Percentiles rank a stretch among this genome's conserved stretches.
Conservation (phyloP, 2,888 invertebrate species). For the Drosophila austrosaltans region DNA sequence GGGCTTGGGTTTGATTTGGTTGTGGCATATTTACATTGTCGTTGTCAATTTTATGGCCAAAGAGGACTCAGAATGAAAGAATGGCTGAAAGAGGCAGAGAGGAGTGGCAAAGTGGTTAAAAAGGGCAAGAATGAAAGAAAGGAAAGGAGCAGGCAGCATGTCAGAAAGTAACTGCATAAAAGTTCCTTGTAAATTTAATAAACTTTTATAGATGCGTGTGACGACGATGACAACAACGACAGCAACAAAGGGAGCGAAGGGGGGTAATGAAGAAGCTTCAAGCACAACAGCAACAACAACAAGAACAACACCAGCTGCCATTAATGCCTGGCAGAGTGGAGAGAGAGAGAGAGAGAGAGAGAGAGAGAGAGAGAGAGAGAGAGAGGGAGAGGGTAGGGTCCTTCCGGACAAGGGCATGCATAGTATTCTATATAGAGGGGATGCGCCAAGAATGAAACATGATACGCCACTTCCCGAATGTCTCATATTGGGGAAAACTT, state of each 20-base stretch:
- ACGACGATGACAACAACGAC: conserved; percentile 23
- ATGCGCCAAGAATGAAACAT: neutral
- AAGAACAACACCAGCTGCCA: conserved; percentile 51
- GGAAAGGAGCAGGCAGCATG: conserved; percentile 50
- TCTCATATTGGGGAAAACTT: neutral
- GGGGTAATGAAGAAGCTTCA: neutral
- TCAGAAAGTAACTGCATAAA: conserved; percentile 78
- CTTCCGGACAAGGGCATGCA: neutral
- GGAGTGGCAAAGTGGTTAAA: conserved; percentile 14
- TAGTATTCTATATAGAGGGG: neutral
- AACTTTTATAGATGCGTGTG: conserved; percentile 70
- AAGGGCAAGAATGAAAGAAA: conserved; percentile 38
- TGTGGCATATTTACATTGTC: conserved; percentile 71
- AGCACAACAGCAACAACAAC: neutral
- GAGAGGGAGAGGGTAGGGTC: neutral
- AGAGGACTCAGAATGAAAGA: conserved; percentile 37
- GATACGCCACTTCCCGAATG: neutral
- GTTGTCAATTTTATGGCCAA: conserved; percentile 73
- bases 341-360: too few species aligned
- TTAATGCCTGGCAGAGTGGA: conserved; percentile 57
- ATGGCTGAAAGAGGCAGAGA: conserved; percentile 15
- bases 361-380: neutral
- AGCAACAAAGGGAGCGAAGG: conserved; percentile 33
- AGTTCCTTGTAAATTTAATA: conserved; percentile 78
- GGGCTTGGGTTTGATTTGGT: conserved; percentile 3